Percentiles rank a stretch among this genome's conserved stretches.
Conservation (phyloP, 2,113 vertebrate genomes). For the Corythornis vintsioides region DNA sequence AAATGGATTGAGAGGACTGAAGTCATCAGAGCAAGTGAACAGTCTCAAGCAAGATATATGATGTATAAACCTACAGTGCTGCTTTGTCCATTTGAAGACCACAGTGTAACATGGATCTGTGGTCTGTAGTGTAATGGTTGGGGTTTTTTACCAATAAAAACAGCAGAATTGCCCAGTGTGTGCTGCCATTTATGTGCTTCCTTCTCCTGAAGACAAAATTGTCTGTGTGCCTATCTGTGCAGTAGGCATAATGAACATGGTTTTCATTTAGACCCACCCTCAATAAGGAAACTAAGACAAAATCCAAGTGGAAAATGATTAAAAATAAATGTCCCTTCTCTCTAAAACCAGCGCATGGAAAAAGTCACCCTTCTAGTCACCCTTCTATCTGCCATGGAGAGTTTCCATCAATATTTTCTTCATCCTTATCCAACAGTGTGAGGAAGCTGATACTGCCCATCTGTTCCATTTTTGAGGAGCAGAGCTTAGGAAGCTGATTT, state of each 20-base stretch:
- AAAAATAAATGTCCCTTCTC: not conserved
- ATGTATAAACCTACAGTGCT: not conserved
- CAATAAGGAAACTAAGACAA: not conserved
- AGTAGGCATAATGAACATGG: not conserved
- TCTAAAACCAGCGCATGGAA: not conserved
- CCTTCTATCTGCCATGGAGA: not conserved
- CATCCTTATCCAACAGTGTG: not conserved
- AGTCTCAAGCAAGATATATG: slow-evolving; percentile 30
- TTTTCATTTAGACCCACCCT: not conserved
- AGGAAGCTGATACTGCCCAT: slow-evolving; percentile 3
- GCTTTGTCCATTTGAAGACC: not conserved
- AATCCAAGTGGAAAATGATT: not conserved
- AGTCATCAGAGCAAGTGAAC: slow-evolving; percentile 43
- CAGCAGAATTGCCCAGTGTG: not conserved
- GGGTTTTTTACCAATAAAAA: not conserved
- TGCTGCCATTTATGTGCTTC: not conserved
- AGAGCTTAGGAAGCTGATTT: not conserved
- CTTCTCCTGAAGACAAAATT: not conserved
- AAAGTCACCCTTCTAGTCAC: not conserved
- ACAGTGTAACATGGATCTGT: not conserved
- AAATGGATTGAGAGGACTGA: slow-evolving; percentile 24
- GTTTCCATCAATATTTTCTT: not conserved
- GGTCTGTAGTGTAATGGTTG: not conserved
- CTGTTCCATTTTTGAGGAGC: not conserved
- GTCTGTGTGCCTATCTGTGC: not conserved